Conservation (phyloP, 2,888 invertebrate genomes). For the Dastarcus helophoroides region DNA sequence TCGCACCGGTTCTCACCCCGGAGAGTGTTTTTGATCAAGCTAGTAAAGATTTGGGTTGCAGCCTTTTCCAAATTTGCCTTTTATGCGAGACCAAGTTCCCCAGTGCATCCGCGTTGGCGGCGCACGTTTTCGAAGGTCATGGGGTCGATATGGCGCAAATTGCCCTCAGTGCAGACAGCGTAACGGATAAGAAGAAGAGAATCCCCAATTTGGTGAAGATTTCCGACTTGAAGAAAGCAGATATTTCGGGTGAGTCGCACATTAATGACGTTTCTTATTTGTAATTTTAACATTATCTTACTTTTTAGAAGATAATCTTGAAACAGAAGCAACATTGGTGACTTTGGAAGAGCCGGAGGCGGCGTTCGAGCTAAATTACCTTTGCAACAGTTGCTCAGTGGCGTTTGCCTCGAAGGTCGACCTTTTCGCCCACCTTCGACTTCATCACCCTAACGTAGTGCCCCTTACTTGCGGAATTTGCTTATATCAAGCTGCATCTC, state of each 20-base stretch:
- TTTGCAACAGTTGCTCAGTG: too few species aligned
- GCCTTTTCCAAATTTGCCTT: slow-evolving; percentile 34
- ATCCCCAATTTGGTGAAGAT: slow-evolving; percentile 34
- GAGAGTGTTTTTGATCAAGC: slow-evolving; percentile 4
- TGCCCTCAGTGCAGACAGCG: slow-evolving; percentile 13
- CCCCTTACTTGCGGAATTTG: slow-evolving; percentile 46
- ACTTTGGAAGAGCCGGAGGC: too few species aligned
- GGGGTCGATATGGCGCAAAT: slow-evolving; percentile 39
- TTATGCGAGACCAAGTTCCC: slow-evolving; percentile 42
- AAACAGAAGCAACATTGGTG: too few species aligned
- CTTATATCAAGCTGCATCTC: slow-evolving; percentile 40
- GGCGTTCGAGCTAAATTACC: too few species aligned
- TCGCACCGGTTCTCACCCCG: not conserved
- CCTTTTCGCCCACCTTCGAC: slow-evolving; percentile 43
- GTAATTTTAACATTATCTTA: too few species aligned
- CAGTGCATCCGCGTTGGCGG: slow-evolving; percentile 37
- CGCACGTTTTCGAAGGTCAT: slow-evolving; percentile 42
- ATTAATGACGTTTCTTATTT: slow-evolving; percentile 2
- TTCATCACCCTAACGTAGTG: slow-evolving; percentile 42
- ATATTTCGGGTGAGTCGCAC: slow-evolving; percentile 19
- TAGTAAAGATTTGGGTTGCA: slow-evolving; percentile 1
- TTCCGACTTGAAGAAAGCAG: slow-evolving; percentile 28
- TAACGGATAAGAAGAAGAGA: slow-evolving; percentile 28
- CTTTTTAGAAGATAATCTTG: too few species aligned
- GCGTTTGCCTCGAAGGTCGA: slow-evolving; percentile 27